These are phyloP conservation scores for Cephonodes hylas DNA, from an alignment of 2,888 invertebrate species.

Conservation along the genomic window DNA sequence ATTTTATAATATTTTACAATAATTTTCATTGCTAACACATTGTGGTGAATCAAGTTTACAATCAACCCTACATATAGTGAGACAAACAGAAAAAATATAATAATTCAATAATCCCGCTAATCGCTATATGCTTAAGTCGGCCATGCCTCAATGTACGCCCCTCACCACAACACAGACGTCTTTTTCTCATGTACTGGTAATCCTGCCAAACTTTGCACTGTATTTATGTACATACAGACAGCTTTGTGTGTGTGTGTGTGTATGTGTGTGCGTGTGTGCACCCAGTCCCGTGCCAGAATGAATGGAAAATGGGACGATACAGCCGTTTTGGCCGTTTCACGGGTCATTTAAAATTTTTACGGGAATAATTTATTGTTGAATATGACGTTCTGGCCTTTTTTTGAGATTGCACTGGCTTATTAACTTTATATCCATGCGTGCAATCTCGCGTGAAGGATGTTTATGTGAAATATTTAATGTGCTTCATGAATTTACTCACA, in stretches of 20 bases:
- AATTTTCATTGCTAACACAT: too few species aligned
- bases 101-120: not conserved
- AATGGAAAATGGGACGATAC: conserved; percentile 44
- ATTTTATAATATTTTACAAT: too few species aligned
- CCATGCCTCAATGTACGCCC: conserved; percentile 24
- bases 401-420: conserved; percentile 3
- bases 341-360: conserved; percentile 43
- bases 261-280: conserved; percentile 19
- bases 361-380: conserved; percentile 27
- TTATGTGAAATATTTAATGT: not conserved
- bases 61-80: too few species aligned
- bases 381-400: conserved; percentile 10
- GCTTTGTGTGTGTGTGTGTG: conserved; percentile 1
- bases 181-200: conserved; percentile 47
- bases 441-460: not conserved
- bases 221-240: conserved; percentile 5
- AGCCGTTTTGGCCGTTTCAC: conserved; percentile 33
- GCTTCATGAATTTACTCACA: not conserved
- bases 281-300: conserved; percentile 42
- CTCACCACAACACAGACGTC: conserved; percentile 44
- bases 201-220: conserved; percentile 42
- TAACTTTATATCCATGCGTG: not conserved
- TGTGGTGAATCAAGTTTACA: too few species aligned
- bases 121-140: conserved; percentile 1
- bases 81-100: too few species aligned